Conservation (phyloP, 2,113 vertebrate genomes). For the Oceanites oceanicus region DNA sequence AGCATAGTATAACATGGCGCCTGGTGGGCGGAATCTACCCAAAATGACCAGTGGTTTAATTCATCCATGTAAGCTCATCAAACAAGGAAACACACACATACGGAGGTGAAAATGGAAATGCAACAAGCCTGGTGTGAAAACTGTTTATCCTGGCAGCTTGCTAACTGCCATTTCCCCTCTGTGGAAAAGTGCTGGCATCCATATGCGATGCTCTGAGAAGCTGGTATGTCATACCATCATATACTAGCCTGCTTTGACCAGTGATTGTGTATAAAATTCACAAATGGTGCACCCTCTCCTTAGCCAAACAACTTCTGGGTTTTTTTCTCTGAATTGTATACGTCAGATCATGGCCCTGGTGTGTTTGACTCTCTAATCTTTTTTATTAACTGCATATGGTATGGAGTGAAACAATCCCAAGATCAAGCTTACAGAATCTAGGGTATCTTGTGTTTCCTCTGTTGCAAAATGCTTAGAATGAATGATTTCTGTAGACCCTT, state of each 20-base stretch:
- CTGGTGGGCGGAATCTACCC: neutral
- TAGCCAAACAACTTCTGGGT: neutral
- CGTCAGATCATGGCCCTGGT: neutral
- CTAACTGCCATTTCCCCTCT: neutral
- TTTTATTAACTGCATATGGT: neutral
- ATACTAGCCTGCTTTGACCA: neutral
- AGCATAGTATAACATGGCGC: neutral
- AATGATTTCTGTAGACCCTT: neutral
- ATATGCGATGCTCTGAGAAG: neutral
- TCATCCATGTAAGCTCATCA: neutral
- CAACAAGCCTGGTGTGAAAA: conserved; percentile 1
- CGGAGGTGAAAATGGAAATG: conserved; percentile 40
- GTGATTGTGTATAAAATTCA: neutral
- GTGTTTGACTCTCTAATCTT: neutral
- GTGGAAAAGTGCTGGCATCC: neutral
- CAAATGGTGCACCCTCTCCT: neutral
- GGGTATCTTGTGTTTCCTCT: neutral
- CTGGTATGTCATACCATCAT: neutral
- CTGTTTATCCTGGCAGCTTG: conserved; percentile 26
- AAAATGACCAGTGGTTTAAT: neutral
- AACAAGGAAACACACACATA: neutral
- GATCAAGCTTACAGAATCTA: neutral
- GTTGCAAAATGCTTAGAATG: neutral
- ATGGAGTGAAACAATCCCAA: neutral
- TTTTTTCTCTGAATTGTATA: neutral